Base-by-base conservation (phyloP, 2,113 vertebrate species). In the Diadophis punctatus region DNA sequence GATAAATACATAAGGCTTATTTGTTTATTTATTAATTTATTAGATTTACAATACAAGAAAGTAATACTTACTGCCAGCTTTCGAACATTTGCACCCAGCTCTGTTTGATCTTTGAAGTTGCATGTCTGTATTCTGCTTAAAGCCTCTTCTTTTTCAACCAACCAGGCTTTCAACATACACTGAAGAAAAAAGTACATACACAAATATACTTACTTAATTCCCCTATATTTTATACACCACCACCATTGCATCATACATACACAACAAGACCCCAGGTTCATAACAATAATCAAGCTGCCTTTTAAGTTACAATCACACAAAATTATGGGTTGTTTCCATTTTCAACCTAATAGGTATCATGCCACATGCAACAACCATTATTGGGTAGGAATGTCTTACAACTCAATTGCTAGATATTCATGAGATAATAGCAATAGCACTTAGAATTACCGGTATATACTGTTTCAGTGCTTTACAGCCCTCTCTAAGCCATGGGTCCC, bases 111-210 rank as follows among this genome's bases (percentile, higher is more conserved):
- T 96, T 97, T 99, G 93, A 99, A 99, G 96, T 97, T 97, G 96
- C 98, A 97, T 0, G 98, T 98, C 96, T 99, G 98, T 46, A 99
- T 98, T 95, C 98, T 98, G 95, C 95, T 98, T 97, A 99, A 97
- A 90, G 98, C 97, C 22, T 98, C 98, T 95, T 99, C 99, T 95
- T 99, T 98, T 96, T 99, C 98, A 8, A 96, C 97, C 91, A 99
- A 95, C 99, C 99, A 99, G 2, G 96, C 97, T 95, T 97, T 98
- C 96, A 99, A 97, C 93, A 99, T 97, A 95, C 97, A 97, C 99
- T 99, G 94, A 8, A 91, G 90, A 14, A 85, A 80, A 95, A 93
- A 58, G 94, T 94, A 94, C 0, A 94, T 7, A 22, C 51, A 90
- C 1, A 46, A 9, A 46, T 91, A 92, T 90, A 52, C 49, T 74